Conservation (phyloP, 1,140 invertebrate genomes). For the Euura saliciscinereae region DNA sequence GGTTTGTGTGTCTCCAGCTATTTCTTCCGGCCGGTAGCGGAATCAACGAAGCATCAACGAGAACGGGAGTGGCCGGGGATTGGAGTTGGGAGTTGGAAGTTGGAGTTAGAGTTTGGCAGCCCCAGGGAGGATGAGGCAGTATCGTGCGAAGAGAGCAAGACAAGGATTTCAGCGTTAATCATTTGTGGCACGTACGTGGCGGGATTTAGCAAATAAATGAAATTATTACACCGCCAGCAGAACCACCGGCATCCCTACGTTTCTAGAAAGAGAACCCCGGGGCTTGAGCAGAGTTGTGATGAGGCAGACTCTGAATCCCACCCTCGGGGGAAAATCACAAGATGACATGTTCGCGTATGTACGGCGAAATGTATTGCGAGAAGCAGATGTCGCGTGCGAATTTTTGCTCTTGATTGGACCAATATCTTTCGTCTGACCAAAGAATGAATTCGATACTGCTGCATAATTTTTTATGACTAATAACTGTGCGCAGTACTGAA, state of each 20-base stretch:
- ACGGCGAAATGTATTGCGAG: too few relatives aligned
- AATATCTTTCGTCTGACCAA: too few relatives aligned
- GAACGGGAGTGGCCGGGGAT: constrained; percentile 6
- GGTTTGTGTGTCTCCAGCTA: constrained; percentile 5
- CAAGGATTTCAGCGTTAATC: constrained; percentile 24
- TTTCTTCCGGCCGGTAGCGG: constrained; percentile 2
- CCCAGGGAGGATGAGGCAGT: constrained; percentile 9
- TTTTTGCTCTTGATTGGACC: too few relatives aligned
- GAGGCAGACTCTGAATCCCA: neutral
- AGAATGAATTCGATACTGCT: too few relatives aligned
- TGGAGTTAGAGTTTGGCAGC: constrained; percentile 2
- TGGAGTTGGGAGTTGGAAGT: constrained; percentile 6
- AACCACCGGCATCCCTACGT: neutral
- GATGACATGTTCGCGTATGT: neutral
- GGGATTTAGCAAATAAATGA: constrained; percentile 41
- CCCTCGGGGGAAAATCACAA: neutral
- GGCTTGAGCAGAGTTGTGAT: neutral
- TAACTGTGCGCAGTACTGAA: too few relatives aligned
- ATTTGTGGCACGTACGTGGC: constrained; percentile 36
- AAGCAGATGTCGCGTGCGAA: too few relatives aligned
- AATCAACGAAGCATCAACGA: constrained; percentile 7
- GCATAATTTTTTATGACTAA: too few relatives aligned
- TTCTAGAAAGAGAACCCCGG: neutral
- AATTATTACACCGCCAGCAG: constrained; percentile 30
- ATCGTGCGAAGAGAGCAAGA: constrained; percentile 11